A percentile compares a stretch with the other conserved stretches of the same genome.
phyloP scores from a whole-genome alignment of 2,888 invertebrate genomes.

The Steromphala cineraria region DNA sequence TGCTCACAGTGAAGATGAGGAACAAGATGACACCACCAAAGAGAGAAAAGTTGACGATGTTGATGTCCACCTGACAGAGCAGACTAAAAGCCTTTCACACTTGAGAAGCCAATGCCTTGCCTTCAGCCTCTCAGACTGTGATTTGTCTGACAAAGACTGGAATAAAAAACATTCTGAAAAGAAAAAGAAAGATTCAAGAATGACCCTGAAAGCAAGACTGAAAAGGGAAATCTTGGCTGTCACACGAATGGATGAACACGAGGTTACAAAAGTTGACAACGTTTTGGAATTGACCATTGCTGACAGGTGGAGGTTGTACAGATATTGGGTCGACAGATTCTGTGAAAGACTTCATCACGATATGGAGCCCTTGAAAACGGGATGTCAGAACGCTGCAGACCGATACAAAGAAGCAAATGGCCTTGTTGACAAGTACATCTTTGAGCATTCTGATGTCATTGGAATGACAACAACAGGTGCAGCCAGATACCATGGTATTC shows the following conservation, averaged over 20 bases:
- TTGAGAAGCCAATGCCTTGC: neutral
- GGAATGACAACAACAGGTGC: conserved; percentile 75
- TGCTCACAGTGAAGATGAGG: conserved; percentile 26
- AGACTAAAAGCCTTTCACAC: neutral
- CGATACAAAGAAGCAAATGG: conserved; percentile 46
- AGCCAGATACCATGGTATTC: conserved; percentile 63
- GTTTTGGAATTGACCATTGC: conserved; percentile 57
- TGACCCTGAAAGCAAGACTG: neutral
- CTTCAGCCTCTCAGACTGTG: neutral
- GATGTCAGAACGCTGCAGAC: conserved; percentile 47
- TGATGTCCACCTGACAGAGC: neutral
- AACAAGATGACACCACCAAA: neutral
- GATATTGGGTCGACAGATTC: conserved; percentile 68
- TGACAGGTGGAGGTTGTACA: conserved; percentile 76
- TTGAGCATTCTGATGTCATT: conserved; percentile 62
- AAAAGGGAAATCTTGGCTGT: neutral
- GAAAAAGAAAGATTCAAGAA: neutral
- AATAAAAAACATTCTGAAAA: neutral
- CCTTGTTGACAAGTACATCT: conserved; percentile 62
- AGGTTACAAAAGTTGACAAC: conserved; percentile 47
- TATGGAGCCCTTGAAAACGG: conserved; percentile 45
- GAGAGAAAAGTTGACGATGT: neutral
- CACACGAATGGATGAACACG: conserved; percentile 17
- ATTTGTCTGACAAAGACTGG: neutral
- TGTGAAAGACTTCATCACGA: conserved; percentile 33